A percentile compares a stretch with the other conserved stretches of the same genome.
Conservation (phyloP, 1,140 invertebrate species). For the Palaemon carinicauda region DNA sequence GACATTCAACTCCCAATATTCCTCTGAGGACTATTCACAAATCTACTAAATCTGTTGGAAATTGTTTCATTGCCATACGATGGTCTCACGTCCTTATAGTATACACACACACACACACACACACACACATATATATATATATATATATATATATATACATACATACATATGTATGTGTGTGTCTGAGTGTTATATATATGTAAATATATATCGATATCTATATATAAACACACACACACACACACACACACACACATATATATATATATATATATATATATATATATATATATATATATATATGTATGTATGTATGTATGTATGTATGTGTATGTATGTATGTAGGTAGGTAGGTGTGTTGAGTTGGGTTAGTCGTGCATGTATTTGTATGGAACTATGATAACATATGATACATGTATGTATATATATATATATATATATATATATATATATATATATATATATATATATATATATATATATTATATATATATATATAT, state of each 20-base stretch:
- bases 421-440: neutral
- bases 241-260: neutral
- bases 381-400: too few relatives aligned
- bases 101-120: too few relatives aligned
- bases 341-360: too few relatives aligned
- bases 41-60: too few relatives aligned
- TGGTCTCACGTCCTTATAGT: too few relatives aligned
- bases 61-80: too few relatives aligned
- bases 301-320: constrained; percentile 24
- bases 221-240: neutral
- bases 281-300: constrained; percentile 1
- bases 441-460: neutral
- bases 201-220: neutral
- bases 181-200: neutral
- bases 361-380: too few relatives aligned
- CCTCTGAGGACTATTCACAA: too few relatives aligned
- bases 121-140: too few relatives aligned
- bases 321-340: constrained; percentile 21
- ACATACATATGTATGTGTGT: too few relatives aligned
- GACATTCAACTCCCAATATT: too few relatives aligned
- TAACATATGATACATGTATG: neutral
- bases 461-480: neutral
- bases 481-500: neutral
- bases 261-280: neutral
- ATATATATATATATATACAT: too few relatives aligned